Conservation (phyloP, 1,140 invertebrate species). For the Campodea augens region DNA sequence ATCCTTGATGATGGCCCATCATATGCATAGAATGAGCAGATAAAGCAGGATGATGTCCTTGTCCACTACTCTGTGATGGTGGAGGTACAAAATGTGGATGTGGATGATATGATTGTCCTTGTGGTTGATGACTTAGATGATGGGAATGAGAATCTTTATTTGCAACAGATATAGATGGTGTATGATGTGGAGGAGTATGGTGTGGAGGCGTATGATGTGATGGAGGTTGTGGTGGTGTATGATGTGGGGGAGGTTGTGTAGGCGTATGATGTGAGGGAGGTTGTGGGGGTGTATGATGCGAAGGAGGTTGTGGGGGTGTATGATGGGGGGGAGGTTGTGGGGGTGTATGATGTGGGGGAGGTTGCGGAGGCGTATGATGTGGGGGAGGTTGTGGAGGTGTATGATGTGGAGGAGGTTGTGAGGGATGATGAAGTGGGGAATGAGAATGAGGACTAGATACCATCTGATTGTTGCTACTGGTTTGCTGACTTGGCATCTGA, state of each 20-base stretch:
- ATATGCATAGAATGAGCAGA: too few species aligned
- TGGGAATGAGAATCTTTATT: constrained; percentile 11
- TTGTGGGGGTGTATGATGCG: constrained; percentile 18
- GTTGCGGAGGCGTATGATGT: constrained; percentile 10
- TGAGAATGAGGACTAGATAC: neutral
- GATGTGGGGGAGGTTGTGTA: constrained; percentile 16
- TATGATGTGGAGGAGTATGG: too few species aligned
- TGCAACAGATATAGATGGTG: constrained; percentile 14
- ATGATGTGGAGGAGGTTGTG: constrained; percentile 11
- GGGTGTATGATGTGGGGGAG: constrained; percentile 11
- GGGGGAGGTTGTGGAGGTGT: constrained; percentile 15
- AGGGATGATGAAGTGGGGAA: constrained; percentile 1
- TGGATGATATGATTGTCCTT: constrained; percentile 18
- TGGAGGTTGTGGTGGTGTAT: constrained; percentile 21
- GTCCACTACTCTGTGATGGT: too few species aligned
- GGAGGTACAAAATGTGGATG: too few species aligned
- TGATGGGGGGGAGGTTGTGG: constrained; percentile 4
- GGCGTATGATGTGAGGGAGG: constrained; percentile 16
- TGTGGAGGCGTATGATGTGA: constrained; percentile 16
- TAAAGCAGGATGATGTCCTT: too few species aligned
- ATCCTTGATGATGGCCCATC: too few species aligned
- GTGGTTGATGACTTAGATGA: constrained; percentile 16
- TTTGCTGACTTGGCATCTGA: too few species aligned
- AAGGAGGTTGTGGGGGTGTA: constrained; percentile 19
- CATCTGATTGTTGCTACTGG: too few species aligned